A percentile compares a stretch with the other conserved stretches of the same genome.
These are phyloP conservation scores for Corythaixoides concolor DNA, from an alignment of 2,113 vertebrate genomes.

Conservation along the genomic window DNA sequence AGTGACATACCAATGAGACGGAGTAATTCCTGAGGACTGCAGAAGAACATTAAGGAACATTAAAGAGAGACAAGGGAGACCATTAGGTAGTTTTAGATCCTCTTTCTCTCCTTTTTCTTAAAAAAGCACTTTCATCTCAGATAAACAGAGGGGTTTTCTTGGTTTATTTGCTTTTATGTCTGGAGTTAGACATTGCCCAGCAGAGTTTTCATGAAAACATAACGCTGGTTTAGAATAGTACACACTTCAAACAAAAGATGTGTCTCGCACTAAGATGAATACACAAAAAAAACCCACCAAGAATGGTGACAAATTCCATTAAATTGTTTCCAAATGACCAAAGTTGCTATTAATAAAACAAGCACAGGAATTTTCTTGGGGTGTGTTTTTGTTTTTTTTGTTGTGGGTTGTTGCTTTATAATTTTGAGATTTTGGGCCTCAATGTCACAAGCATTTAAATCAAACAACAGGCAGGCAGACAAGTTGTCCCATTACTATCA, in stretches of 20 bases:
- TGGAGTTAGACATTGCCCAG: background rate
- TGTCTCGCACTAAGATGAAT: background rate
- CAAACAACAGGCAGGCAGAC: background rate
- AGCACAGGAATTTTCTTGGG: background rate
- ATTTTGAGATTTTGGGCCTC: background rate
- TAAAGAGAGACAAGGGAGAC: background rate
- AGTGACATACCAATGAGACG: background rate
- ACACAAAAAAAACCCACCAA: background rate
- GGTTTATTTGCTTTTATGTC: slow-evolving; percentile 47
- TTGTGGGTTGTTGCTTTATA: background rate
- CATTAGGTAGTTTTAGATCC: background rate
- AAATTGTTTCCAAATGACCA: background rate
- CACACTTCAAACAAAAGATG: background rate
- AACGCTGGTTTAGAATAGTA: background rate
- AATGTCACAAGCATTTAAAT: background rate
- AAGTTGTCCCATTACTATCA: background rate
- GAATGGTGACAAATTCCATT: background rate
- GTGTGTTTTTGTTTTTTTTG: background rate
- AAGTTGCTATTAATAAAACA: background rate
- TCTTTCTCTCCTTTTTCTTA: background rate
- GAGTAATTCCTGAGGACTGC: background rate
- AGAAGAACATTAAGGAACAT: background rate
- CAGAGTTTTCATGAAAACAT: background rate
- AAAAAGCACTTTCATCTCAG: background rate
- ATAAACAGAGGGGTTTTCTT: background rate